Conservation (phyloP, 2,113 vertebrate species). For the Ceyx margarethae region DNA sequence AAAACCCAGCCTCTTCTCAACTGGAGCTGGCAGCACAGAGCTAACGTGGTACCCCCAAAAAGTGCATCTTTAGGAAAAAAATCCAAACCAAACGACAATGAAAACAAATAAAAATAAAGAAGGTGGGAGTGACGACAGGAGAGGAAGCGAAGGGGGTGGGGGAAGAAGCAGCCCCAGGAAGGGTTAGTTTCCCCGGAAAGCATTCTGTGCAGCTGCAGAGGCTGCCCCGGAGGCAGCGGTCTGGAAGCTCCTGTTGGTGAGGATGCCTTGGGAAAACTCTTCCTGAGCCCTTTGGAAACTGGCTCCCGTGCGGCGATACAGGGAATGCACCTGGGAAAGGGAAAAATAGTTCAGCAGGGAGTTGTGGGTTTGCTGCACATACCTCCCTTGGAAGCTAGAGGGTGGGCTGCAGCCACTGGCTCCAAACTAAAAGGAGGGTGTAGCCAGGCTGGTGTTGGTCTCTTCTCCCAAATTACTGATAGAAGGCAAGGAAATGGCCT, state of each 20-base stretch:
- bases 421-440: no score
- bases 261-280: constrained; percentile 91
- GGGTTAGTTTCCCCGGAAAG: constrained; percentile 80
- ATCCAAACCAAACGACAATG: neutral
- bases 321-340: constrained; percentile 84
- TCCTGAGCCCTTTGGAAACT: constrained; percentile 94
- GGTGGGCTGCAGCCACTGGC: neutral
- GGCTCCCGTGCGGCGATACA: constrained; percentile 90
- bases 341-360: fast-evolving
- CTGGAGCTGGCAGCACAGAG: constrained; percentile 10
- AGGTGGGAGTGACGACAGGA: neutral
- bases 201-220: constrained; percentile 78
- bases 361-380: neutral
- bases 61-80: constrained; percentile 48
- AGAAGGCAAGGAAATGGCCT: no score
- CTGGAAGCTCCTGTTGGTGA: constrained; percentile 86
- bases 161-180: neutral
- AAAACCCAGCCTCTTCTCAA: neutral
- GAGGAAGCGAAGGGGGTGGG: constrained; percentile 3
- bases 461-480: no score
- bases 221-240: constrained; percentile 79
- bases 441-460: no score
- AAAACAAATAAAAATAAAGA: neutral
- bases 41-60: constrained; percentile 33
- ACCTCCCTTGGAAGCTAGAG: neutral